A percentile compares a stretch with the other conserved stretches of the same genome.
phyloP scores from a whole-genome alignment of 2,888 invertebrate genomes.

The Drosophila testacea region DNA sequence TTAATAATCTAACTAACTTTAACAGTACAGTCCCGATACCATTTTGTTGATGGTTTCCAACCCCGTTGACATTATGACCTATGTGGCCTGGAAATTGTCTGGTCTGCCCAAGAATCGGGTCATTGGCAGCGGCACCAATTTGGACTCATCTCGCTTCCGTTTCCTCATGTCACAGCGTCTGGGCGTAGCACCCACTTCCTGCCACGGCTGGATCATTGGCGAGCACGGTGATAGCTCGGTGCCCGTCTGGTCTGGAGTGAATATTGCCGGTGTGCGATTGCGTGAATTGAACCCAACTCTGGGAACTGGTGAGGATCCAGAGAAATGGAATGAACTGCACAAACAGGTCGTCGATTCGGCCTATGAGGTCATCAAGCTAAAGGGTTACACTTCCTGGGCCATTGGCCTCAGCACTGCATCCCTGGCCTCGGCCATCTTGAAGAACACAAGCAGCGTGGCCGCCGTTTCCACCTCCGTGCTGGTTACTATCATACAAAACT shows the following conservation, averaged over 20 bases:
- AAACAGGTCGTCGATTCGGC: constrained; percentile 93
- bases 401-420: constrained; percentile 92
- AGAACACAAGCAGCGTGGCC: constrained; percentile 91
- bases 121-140: constrained; percentile 96
- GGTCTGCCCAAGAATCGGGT: constrained; percentile 94
- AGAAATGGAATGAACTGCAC: constrained; percentile 92
- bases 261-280: constrained; percentile 94
- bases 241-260: constrained; percentile 97
- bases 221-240: constrained; percentile 97
- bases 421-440: constrained; percentile 89
- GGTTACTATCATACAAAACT: constrained; percentile 85
- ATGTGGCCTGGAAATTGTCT: constrained; percentile 97
- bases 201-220: constrained; percentile 97
- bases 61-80: constrained; percentile 96
- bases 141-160: constrained; percentile 96
- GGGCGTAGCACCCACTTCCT: constrained; percentile 92
- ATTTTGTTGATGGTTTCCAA: constrained; percentile 95
- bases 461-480: constrained; percentile 92
- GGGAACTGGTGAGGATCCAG: constrained; percentile 90
- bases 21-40: constrained; percentile 91
- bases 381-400: constrained; percentile 97
- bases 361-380: constrained; percentile 94
- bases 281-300: constrained; percentile 91
- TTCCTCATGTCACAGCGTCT: constrained; percentile 94
- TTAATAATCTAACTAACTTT: background rate